Percentiles rank a stretch among this genome's conserved stretches.
Conservation (phyloP, 2,888 invertebrate genomes). For the Thymelicus lineola region DNA sequence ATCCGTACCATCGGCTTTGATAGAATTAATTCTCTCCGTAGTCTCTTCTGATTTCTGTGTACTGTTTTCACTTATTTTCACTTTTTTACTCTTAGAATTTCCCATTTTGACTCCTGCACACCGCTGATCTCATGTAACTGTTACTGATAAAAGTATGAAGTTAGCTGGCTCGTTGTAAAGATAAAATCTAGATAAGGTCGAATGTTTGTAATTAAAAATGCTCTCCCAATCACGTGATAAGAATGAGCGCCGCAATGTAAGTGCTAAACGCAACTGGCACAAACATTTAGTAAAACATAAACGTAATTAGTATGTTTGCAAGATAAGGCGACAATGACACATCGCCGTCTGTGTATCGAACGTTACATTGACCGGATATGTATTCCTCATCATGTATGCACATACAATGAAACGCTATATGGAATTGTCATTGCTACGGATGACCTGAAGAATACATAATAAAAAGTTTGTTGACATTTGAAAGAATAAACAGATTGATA, state of each 20-base stretch:
- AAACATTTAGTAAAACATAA: constrained; percentile 67
- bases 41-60: constrained; percentile 52
- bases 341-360: constrained; percentile 66
- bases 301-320: constrained; percentile 55
- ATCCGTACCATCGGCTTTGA: constrained; percentile 67
- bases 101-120: constrained; percentile 65
- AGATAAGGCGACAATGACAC: constrained; percentile 79
- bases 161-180: constrained; percentile 47
- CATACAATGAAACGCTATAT: constrained; percentile 25
- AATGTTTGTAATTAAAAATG: constrained; percentile 60
- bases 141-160: constrained; percentile 45
- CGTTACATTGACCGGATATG: constrained; percentile 59
- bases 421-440: constrained; percentile 23
- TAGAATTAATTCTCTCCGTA: constrained; percentile 63
- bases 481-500: constrained; percentile 10
- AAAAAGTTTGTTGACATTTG: constrained; percentile 8
- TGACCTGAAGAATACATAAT: constrained; percentile 18
- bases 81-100: constrained; percentile 74
- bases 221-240: constrained; percentile 55
- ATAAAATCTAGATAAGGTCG: constrained; percentile 55
- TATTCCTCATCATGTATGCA: constrained; percentile 36
- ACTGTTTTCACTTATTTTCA: constrained; percentile 70
- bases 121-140: constrained; percentile 44
- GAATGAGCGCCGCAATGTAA: constrained; percentile 65
- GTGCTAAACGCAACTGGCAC: constrained; percentile 63